Evolutionary conservation across 1,140 invertebrate genomes (phyloP), one percentile per base, ranked within the genome.

Genomic region (Drosophila lacertosa): DNA sequence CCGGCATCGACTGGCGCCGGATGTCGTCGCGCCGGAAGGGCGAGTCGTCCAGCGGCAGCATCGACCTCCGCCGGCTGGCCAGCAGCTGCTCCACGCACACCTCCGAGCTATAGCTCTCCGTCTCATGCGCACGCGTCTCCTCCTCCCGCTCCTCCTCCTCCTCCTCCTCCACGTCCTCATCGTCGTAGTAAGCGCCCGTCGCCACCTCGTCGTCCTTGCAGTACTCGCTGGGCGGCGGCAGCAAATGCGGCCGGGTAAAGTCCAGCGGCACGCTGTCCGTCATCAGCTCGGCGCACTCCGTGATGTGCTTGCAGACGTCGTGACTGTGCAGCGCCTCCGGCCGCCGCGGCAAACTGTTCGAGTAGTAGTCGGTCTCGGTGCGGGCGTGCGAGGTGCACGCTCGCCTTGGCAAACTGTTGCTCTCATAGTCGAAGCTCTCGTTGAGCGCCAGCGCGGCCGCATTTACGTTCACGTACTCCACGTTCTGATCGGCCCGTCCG

Each of bases 71-170:
- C 24, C 24, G 24, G 5, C 0, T 39, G 3, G 60, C 33, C 24
- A 48, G 11, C 29, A 60, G 66, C 10, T 68, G 68, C 13, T 84
- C 80, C 11, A 84, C 18, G 37, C 80, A 84, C 0, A 84, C 44
- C 37, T 84, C 81, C 1, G 81, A 84, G 40, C 81, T 84, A 37
- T 70, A 84, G 57, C 81, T 84, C 16, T 84, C 80, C 3, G 80
- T 82, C 35, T 84, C 80, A 3, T 73, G 81, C 0, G 60, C 62
- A 0, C 71, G 39, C 47, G 74, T 77, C 16, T 84, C 76, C 11
- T 70, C 73, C 5, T 68, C 81, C 78, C 95, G 94, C 68, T 95
- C 94, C 54, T 93, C 53, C 26, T 29, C 26, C 0, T 7, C 26
- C n/a, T 86, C 77, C 7, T 76, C 65, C 1, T 77, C 74, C n/a